Base-by-base conservation (phyloP, 2,888 invertebrate genomes). In the Linnaemya tessellans region DNA sequence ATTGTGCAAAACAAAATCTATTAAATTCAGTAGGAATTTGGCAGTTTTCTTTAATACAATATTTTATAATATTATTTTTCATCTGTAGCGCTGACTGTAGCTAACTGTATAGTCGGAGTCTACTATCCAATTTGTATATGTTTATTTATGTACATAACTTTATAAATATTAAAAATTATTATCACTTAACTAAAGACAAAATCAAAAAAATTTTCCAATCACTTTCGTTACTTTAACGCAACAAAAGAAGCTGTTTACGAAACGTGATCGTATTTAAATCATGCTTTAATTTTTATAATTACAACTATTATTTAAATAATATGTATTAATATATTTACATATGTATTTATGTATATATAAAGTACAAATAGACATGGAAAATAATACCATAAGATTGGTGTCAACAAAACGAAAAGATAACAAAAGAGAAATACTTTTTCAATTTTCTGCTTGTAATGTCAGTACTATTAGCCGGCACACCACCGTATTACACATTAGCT, bases 251-350 rank as follows among this genome's bases (percentile, higher is more conserved):
- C 62, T 74, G 62, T 68, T 64, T 41, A 64, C n/a, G 41, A 74
- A 81, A 84, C 84, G 84, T 84, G 84, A 81, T 84, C 68, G 73
- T 78, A 35, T 54, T 51, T 68, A 73, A 70, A 38, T 67, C 11
- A 30, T 41, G 25, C 30, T 58, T 58, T 64, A 74, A 46, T 56
- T 65, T 25, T 22, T 60, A 58, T 82, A 54, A 10, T 79, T 41
- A 22, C 13, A 11, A 10, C 1, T 56, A 80, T 65, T 35, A 67
- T 62, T 80, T 58, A 22, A 71, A 64, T 60, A 62, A 60, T 58
- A 54, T 41, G 15, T 20, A 65, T 30, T 30, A 43, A 71, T 20
- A 65, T 46, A 54, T 18, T 30, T n/a, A n/a, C n/a, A 3, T 25
- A 51, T 51, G 25, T 62, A 25, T 60, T 15, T 4, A 38, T 30